phyloP scores from a whole-genome alignment of 92 coral and sea anemone species.

The Blastomussa wellsi region DNA sequence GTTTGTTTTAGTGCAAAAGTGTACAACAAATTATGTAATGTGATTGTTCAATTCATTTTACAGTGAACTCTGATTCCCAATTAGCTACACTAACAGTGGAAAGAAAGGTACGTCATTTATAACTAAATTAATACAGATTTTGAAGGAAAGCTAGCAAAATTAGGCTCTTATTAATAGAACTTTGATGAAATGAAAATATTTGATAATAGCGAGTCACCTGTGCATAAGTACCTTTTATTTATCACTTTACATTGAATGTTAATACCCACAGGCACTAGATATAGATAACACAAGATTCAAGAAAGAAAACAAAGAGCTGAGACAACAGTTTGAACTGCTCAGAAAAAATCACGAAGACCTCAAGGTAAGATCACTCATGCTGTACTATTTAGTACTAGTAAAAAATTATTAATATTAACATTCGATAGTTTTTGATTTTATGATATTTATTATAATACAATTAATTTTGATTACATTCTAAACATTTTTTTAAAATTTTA shows the following conservation, averaged over 20 bases:
- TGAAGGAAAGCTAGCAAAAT: neutral
- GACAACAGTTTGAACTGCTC: conserved; percentile 80
- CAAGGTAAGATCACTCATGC: conserved; percentile 59
- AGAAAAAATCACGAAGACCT: conserved; percentile 76
- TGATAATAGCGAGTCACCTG: no score
- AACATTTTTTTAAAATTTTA: no score
- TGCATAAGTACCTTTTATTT: neutral
- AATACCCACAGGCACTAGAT: conserved; percentile 60
- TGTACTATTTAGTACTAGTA: no score
- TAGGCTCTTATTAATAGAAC: neutral
- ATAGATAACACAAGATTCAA: conserved; percentile 62
- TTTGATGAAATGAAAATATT: no score
- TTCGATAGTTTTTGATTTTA: no score
- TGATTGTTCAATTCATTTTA: neutral
- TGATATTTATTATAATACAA: no score
- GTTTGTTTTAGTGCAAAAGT: no score
- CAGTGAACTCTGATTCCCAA: conserved; percentile 83
- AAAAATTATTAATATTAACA: no score
- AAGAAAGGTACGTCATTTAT: conserved; percentile 68
- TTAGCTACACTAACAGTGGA: conserved; percentile 73
- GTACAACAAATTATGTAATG: no score
- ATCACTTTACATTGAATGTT: neutral
- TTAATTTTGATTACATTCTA: no score
- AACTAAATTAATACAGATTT: neutral
- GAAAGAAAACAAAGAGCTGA: conserved; percentile 87